A percentile compares a stretch with the other conserved stretches of the same genome.
phyloP scores from a whole-genome alignment of 2,113 vertebrate genomes.

The Muntiacus reevesi region DNA sequence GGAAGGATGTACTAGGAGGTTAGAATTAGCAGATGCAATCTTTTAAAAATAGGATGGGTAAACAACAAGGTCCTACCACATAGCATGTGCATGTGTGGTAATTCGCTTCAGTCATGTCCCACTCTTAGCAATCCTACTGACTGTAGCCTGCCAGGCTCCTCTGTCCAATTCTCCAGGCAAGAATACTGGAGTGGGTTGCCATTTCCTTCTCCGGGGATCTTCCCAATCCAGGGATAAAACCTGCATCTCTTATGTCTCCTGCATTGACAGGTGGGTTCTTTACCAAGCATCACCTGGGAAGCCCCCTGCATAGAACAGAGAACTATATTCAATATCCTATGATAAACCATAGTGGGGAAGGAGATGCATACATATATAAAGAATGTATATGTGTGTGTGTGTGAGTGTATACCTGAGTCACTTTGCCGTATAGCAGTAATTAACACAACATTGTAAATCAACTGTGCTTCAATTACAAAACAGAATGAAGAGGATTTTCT shows the following conservation, averaged over 20 bases:
- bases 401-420: neutral
- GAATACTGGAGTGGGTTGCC: neutral
- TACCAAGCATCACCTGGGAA: neutral
- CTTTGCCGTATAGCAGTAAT: neutral
- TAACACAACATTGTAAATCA: neutral
- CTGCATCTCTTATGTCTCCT: neutral
- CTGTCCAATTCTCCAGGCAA: neutral
- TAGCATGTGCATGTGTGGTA: neutral
- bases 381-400: neutral
- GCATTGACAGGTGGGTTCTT: neutral
- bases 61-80: neutral
- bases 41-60: neutral
- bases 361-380: neutral
- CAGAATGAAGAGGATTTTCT: neutral
- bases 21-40: neutral
- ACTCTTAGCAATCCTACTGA: neutral
- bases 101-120: neutral
- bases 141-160: neutral
- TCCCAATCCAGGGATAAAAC: neutral
- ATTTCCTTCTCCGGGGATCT: neutral
- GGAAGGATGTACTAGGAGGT: neutral
- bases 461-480: neutral
- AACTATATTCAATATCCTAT: neutral
- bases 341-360: neutral
- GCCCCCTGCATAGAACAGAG: neutral